These are phyloP conservation scores for Sisyra nigra DNA, from an alignment of 2,888 invertebrate genomes.

Conservation along the genomic window DNA sequence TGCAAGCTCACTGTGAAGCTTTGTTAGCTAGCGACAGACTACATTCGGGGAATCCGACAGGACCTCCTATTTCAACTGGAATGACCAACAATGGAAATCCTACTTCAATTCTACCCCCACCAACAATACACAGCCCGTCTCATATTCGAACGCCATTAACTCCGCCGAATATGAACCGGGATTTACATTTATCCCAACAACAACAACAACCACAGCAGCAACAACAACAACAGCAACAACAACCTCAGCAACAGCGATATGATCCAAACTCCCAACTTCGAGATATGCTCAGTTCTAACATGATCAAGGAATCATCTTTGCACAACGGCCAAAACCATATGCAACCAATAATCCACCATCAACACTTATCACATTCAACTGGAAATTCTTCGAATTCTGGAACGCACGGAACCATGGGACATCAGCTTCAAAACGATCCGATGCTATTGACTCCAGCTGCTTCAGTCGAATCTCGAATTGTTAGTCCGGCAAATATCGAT, in stretches of 20 bases:
- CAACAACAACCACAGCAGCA: no score
- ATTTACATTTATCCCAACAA: constrained; percentile 11
- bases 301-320: constrained; percentile 10
- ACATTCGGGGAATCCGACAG: constrained; percentile 6
- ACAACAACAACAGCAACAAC: constrained; percentile 15
- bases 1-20: constrained; percentile 69
- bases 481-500: constrained; percentile 3
- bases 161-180: constrained; percentile 15
- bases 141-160: constrained; percentile 23
- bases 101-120: constrained; percentile 14
- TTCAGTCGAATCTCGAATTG: neutral
- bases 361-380: neutral
- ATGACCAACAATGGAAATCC: constrained; percentile 7
- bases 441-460: neutral
- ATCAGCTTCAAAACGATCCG: neutral
- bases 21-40: constrained; percentile 24
- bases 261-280: constrained; percentile 25
- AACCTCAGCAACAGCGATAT: constrained; percentile 13
- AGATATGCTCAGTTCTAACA: constrained; percentile 22
- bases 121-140: constrained; percentile 21
- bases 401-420: neutral
- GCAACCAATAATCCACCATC: neutral
- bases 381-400: no score
- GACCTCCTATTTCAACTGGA: constrained; percentile 8
- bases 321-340: no score